Percentiles rank a stretch among this genome's conserved stretches.
Conservation (phyloP, 2,113 vertebrate genomes). For the Capreolus pygargus region DNA sequence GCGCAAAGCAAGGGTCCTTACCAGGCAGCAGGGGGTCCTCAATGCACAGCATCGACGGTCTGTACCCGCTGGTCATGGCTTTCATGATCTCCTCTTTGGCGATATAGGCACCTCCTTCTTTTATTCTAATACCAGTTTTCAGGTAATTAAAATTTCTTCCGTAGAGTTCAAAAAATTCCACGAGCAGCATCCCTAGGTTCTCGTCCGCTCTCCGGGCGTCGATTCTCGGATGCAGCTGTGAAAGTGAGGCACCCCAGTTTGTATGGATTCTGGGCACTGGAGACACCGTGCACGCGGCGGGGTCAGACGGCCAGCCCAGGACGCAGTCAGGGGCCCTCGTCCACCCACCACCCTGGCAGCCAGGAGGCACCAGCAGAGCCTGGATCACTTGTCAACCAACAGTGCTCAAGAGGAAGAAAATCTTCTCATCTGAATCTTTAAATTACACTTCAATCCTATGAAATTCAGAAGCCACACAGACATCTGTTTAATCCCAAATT, state of each 20-base stretch:
- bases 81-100: slow-evolving; percentile 99
- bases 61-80: slow-evolving; percentile 94
- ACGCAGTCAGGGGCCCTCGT: not conserved
- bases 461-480: not conserved
- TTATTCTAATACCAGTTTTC: slow-evolving; percentile 98
- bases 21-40: slow-evolving; percentile 98
- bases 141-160: slow-evolving; percentile 99
- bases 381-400: not conserved
- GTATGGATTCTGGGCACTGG: not conserved
- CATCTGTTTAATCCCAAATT: not conserved
- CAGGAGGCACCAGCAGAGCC: not conserved
- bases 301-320: accelerated
- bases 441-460: not conserved
- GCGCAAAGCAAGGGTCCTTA: slow-evolving; percentile 62
- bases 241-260: slow-evolving; percentile 22
- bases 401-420: not conserved
- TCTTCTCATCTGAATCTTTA: not conserved
- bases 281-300: accelerated
- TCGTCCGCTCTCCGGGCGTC: slow-evolving; percentile 93
- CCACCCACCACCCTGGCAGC: too few species aligned
- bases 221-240: slow-evolving; percentile 94
- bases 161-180: slow-evolving; percentile 99
- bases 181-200: slow-evolving; percentile 97
- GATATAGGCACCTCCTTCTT: slow-evolving; percentile 96
- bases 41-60: slow-evolving; percentile 98